Conservation (phyloP, 2,888 invertebrate genomes). For the Hylaea fasciaria region DNA sequence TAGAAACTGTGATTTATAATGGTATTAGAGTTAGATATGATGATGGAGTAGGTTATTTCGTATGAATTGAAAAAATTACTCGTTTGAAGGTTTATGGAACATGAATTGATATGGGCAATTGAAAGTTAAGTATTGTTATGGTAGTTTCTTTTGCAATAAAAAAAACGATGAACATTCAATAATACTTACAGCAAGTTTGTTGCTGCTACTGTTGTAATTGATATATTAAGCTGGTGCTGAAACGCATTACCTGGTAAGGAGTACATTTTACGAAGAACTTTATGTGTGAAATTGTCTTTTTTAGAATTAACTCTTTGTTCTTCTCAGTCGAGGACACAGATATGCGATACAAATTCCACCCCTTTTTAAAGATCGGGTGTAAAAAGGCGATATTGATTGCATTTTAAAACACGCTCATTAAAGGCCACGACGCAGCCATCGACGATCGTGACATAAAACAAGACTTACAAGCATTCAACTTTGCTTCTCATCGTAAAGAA, state of each 20-base stretch:
- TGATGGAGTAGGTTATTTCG: conserved; percentile 37
- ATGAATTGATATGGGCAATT: conserved; percentile 32
- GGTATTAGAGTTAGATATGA: conserved; percentile 42
- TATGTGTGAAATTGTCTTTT: no score
- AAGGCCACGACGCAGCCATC: conserved; percentile 32
- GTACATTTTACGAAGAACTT: no score
- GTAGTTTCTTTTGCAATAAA: conserved; percentile 9
- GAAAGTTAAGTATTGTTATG: conserved; percentile 16
- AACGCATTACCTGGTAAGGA: no score
- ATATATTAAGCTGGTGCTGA: no score
- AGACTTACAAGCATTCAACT: conserved; percentile 42
- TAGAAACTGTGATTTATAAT: conserved; percentile 44
- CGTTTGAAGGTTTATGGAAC: conserved; percentile 36
- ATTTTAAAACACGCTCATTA: conserved; percentile 33
- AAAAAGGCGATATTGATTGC: conserved; percentile 23
- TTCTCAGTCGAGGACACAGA: no score
- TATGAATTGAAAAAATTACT: conserved; percentile 32
- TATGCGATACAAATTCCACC: not conserved
- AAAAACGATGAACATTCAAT: not conserved
- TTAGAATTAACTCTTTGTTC: no score
- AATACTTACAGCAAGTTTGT: no score
- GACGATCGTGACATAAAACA: conserved; percentile 37
- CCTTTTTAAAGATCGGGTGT: conserved; percentile 1
- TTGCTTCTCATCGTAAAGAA: conserved; percentile 42
- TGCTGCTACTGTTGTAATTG: no score